Evolutionary conservation across 2,797 vertebrate species (phyloP), one percentile per base, ranked within the genome.

Genomic region (Scarus forsteni): DNA sequence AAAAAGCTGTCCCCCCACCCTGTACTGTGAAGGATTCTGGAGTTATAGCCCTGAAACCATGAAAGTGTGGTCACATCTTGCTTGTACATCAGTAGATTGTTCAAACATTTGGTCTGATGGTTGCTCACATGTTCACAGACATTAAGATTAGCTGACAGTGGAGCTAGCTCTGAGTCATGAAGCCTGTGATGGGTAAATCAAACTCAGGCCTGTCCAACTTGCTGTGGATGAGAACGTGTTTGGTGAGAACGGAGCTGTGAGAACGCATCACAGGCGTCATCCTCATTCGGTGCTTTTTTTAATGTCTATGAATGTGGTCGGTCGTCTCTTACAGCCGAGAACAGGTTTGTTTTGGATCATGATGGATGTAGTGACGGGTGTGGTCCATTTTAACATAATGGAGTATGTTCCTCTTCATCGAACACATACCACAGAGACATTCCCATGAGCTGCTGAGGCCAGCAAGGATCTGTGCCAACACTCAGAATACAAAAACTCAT

Each of bases 321-420:
- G 42, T 14, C 1, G 0, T 49, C 13, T 55, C 34, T 63, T 61
- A 52, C 27, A 67, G 7, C 15, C 9, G 11, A 61, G 53, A 81
- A 83, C 82, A 80, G 72, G 69, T 86, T 85, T 86, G 50, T 19
- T 73, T 67, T 57, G 72, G 27, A 60, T 61, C 27, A 42, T 69
- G 80, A 70, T 59, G 63, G 64, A 60, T 73, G 58, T 59, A 38
- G 51, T 69, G 27, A 8, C 55, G 74, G 87, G 85, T 74, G 87
- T 83, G 83, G 72, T 46, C 71, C 13, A 18, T 46, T 46, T 61
- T 62, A 79, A 55, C 62, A 35, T 72, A 64, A 72, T 75, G 48
- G 38, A 2, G 6, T 42, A 36, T 48, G 54, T 70, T 7, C 15
- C 36, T 44, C 51, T 60, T 77, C 60, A 56, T 70, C 46, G 77